Conservation (phyloP, 2,113 vertebrate species). For the Neolamprologus tretocephalus region DNA sequence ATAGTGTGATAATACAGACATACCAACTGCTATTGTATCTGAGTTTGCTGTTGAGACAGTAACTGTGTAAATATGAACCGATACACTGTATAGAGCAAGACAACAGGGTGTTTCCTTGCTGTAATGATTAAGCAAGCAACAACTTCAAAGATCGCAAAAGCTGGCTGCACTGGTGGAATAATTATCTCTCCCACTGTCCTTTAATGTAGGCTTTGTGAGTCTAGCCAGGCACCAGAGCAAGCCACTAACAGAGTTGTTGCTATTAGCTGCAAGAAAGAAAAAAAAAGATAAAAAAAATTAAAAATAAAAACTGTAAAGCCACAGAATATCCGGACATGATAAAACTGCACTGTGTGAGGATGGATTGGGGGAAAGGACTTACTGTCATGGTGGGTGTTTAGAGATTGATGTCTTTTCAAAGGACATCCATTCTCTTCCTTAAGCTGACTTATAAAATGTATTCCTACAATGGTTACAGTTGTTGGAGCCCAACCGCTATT, state of each 20-base stretch:
- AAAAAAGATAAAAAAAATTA: background rate
- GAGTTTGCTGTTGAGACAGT: background rate
- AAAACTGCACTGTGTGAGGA: constrained; percentile 11
- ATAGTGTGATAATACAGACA: constrained; percentile 10
- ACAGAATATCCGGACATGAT: constrained; percentile 25
- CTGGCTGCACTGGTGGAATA: constrained; percentile 41
- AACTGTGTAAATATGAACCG: background rate
- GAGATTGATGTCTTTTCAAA: constrained; percentile 45
- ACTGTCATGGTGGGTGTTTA: constrained; percentile 39
- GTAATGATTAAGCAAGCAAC: constrained; percentile 41
- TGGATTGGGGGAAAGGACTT: constrained; percentile 25
- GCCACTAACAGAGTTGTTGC: constrained; percentile 31
- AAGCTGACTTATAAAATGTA: constrained; percentile 23
- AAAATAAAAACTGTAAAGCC: constrained; percentile 1
- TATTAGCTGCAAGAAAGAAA: constrained; percentile 30
- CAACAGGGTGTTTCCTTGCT: constrained; percentile 5
- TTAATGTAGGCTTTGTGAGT: constrained; percentile 53
- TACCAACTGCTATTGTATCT: background rate
- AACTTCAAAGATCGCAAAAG: constrained; percentile 38
- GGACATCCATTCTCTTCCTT: constrained; percentile 17
- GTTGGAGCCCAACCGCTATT: background rate
- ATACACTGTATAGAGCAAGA: background rate
- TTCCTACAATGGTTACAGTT: background rate
- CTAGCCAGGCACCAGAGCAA: constrained; percentile 16
- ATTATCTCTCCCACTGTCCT: constrained; percentile 44